phyloP scores from a whole-genome alignment of 1,140 invertebrate genomes.

The Grapholita molesta region DNA sequence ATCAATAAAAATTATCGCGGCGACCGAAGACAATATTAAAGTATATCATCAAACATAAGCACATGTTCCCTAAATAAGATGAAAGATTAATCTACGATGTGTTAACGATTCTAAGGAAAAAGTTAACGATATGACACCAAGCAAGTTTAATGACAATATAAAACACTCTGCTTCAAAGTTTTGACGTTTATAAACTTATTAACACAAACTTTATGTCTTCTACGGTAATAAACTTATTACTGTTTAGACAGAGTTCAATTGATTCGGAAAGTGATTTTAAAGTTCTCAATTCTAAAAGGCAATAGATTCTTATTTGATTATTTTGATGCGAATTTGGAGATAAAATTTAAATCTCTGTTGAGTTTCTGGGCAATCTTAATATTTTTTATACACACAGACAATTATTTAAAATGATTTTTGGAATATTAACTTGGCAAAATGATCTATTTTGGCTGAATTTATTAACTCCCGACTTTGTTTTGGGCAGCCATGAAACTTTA shows the following conservation, averaged over 20 bases:
- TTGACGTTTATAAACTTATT: constrained; percentile 11
- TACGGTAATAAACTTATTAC: constrained; percentile 4
- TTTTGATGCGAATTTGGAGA: background rate
- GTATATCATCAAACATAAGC: too few relatives aligned
- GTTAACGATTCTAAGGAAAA: constrained; percentile 51
- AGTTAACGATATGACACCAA: constrained; percentile 59
- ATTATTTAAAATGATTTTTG: too few relatives aligned
- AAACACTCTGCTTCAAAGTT: constrained; percentile 32
- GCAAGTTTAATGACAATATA: constrained; percentile 40
- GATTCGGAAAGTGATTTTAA: constrained; percentile 10
- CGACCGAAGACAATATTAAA: too few relatives aligned
- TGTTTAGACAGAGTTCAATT: background rate
- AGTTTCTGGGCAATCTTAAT: too few relatives aligned
- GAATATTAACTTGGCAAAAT: too few relatives aligned
- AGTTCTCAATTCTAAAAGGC: background rate
- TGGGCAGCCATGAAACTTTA: too few relatives aligned
- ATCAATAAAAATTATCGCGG: too few relatives aligned
- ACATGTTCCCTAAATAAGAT: constrained; percentile 20
- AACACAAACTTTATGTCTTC: constrained; percentile 7
- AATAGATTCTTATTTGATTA: background rate
- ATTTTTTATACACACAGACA: too few relatives aligned
- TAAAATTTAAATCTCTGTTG: background rate
- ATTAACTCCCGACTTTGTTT: too few relatives aligned
- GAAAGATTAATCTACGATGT: constrained; percentile 35
- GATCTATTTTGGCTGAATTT: too few relatives aligned